Base-by-base conservation (phyloP, 2,797 vertebrate genomes). In the Sebastes matsubarae region DNA sequence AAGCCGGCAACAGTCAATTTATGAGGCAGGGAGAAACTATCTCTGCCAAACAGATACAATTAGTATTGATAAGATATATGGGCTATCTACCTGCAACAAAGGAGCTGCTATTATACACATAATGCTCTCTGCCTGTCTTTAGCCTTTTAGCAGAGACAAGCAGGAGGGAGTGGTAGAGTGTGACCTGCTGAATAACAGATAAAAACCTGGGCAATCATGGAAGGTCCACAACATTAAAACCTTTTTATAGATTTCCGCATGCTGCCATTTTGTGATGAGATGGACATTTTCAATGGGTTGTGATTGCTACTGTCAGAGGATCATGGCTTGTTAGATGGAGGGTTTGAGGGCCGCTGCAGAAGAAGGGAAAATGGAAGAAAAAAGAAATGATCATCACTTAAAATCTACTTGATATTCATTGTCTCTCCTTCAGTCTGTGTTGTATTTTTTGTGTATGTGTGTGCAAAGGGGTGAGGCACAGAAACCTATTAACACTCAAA, bases 171-270 rank as follows among this genome's bases (percentile, higher is more conserved):
- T 68, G 76, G 88, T 82, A 87, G 68, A 76, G 80, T 78, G 83
- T 86, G 91, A 95, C 93, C 92, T 90, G 91, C 80, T 88, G 90
- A 94, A 94, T 93, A 89, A 88, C 90, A 93, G 88, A 94, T 94
- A 94, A 95, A 94, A 94, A 91, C 91, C 83, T 25, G 38, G 59
- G 88, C 88, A 95, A 95, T 95, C 93, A 93, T 78, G 52, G 83
- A 88, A 84, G 71, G 75, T 88, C 83, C 83, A 72, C 90, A 92
- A 92, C 91, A 94, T 92, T 95, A 94, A 93, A 94, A 91, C 89
- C 89, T 93, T 95, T 65, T 95, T 92, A 94, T 92, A 92, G 93
- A 94, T 95, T 93, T 85, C 83, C 88, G 78, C 88, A 84, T 91
- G 90, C 87, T 84, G 86, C 85, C 88, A 92, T 93, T 94, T 92